Conservation (phyloP, 2,888 invertebrate species). For the Tenthredo amoena region DNA sequence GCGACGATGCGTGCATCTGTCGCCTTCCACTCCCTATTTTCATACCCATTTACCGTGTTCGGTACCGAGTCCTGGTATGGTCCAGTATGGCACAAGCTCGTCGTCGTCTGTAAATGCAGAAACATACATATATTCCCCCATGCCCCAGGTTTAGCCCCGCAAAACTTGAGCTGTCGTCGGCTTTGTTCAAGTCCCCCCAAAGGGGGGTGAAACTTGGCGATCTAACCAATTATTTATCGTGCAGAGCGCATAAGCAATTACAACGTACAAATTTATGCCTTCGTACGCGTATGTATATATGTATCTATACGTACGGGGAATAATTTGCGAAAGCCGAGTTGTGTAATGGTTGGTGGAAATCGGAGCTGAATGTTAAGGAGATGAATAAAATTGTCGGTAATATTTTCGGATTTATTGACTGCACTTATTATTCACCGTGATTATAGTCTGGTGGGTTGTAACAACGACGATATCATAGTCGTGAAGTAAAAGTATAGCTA, state of each 20-base stretch:
- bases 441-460: conserved; percentile 9
- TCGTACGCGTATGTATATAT: not conserved
- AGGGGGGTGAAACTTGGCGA: conserved; percentile 17
- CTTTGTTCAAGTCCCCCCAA: conserved; percentile 31
- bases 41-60: conserved; percentile 22
- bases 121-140: conserved; percentile 11
- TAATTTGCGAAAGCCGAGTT: not conserved
- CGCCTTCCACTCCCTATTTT: conserved; percentile 39
- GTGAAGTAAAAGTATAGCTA: not conserved
- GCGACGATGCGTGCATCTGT: conserved; percentile 49
- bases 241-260: conserved; percentile 16
- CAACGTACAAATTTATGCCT: conserved; percentile 31
- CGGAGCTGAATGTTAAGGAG: not conserved
- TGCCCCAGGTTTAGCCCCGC: not conserved
- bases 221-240: conserved; percentile 36
- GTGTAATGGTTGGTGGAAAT: not conserved
- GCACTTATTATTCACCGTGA: not conserved
- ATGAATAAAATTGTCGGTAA: conserved; percentile 3
- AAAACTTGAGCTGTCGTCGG: conserved; percentile 47
- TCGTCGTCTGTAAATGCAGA: conserved; percentile 38
- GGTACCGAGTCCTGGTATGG: conserved; percentile 1
- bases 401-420: conserved; percentile 21
- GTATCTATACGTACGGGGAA: not conserved
- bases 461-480: conserved; percentile 6
- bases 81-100: conserved; percentile 20